Evolutionary conservation across 2,888 invertebrate genomes (phyloP).

Genomic region (Meta bourneti): DNA sequence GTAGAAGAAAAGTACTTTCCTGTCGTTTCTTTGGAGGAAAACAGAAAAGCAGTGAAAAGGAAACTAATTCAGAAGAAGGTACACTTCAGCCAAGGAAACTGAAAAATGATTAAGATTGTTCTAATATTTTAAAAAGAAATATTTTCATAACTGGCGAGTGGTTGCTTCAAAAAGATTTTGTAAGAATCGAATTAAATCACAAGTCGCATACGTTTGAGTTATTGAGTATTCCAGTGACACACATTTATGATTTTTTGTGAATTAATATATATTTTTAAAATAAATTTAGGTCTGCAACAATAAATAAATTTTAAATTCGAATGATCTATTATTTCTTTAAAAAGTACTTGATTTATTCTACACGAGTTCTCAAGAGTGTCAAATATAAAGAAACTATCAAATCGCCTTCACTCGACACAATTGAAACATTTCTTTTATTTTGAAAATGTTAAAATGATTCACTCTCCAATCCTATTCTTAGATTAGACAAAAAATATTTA

Average conservation of each 20-base stretch:
- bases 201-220: neutral
- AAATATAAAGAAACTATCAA: too few relatives aligned
- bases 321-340: too few relatives aligned
- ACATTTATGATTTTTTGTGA: neutral
- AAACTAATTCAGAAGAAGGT: neutral
- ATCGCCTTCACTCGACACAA: too few relatives aligned
- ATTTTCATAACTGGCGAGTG: neutral
- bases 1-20: constrained; percentile 9
- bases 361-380: too few relatives aligned
- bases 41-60: constrained; percentile 1
- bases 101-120: neutral
- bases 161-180: neutral
- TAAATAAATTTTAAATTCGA: neutral
- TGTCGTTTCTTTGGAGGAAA: constrained; percentile 21
- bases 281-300: neutral
- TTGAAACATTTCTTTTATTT: too few relatives aligned
- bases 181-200: neutral
- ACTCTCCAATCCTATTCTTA: too few relatives aligned
- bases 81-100: constrained; percentile 1
- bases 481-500: too few relatives aligned
- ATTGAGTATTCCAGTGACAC: neutral
- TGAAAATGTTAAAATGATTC: too few relatives aligned
- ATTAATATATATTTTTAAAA: neutral
- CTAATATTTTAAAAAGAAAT: neutral
- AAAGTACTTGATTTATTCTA: too few relatives aligned